Evolutionary conservation across 1,140 invertebrate species (phyloP), one percentile per base, ranked within the genome.

Genomic region (Dreissena rostriformis): DNA sequence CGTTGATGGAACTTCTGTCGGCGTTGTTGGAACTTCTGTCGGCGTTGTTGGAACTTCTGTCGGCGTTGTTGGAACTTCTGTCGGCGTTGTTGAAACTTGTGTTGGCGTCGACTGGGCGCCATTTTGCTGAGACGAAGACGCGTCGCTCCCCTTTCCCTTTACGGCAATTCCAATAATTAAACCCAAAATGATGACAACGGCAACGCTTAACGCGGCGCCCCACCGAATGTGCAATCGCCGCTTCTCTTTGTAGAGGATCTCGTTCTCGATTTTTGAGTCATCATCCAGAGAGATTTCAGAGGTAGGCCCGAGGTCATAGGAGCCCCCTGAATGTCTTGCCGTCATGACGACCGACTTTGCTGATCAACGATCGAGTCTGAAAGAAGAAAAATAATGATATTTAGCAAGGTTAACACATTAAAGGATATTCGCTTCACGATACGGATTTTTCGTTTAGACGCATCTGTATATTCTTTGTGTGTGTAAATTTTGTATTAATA

Each of bases 121-220:
- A 63, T 61, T 7, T 14, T 63, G 15, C 57, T 75, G 61, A 28
- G 55, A 29, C 49, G 22, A 19, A 19, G 29, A 17, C 15, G 10
- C 26, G 19, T n/a, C 51, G 15, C 63, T 75, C 28, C 39, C 22
- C 8, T 65, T 75, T 39, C 55, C 28, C 24, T 29, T 22, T 7
- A 75, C 52, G 28, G 51, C 73, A 15, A 75, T 55, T 19, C 73
- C 57, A 10, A 75, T 75, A 8, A 75, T 29, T 19, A 75, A 39
- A 22, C 73, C 8, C 19, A 75, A n/a, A 63, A 75, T 49, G n/a
- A 61, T 19, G 22, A 75, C 24, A 0, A 17, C 22, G 15, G 28
- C 19, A 19, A 22, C 57, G 22, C n/a, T n/a, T 7, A 28, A 12
- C 1, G 51, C 57, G n/a, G 53, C 24, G 17, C 51, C 19, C 29